Evolutionary conservation across 2,888 invertebrate genomes (phyloP), one percentile per base, ranked within the genome.

Genomic region (Aleiodes leptofemur): DNA sequence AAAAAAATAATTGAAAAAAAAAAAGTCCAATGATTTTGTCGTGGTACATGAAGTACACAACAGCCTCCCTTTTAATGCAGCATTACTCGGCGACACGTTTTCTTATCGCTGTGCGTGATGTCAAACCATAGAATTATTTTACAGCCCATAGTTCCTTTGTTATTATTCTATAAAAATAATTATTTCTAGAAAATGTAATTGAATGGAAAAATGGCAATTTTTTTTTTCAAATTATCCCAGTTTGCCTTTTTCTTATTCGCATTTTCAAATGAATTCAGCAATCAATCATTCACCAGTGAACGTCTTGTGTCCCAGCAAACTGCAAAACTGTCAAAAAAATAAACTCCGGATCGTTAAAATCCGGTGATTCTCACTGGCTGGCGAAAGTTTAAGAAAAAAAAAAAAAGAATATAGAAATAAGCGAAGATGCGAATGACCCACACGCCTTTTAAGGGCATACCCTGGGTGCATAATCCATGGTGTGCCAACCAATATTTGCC

Each of bases 391-490:
- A 4, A 6, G 34, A 3, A 34, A 34, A 59, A 23, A 34, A 59
- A 23, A 53, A 50, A 51, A 74, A 70, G 23, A 43, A 61, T n/a
- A 23, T 34, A 53, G 43, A 69, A 51, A 61, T 59, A 69, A 69
- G 69, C 38, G 43, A 55, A 71, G 55, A 64, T 55, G 51, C 56
- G 48, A 51, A 69, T 70, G 68, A 38, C 38, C 57, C 68, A 23
- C 53, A 43, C 43, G 34, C 75, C 72, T 75, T 75, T 72, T 75
- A 72, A 73, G 66, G 72, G 51, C 57, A 75, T 72, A 29, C 7
- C 51, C 16, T 13, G 23, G 16, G 51, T 34, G 61, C 59, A 57
- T 56, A 61, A 51, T 61, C 57, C 70, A 14, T 9, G 29, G 57
- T 43, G 70, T 57, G 34, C 16, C 43, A 43, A 23, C 31, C 55